Percentiles rank a stretch among this genome's conserved stretches.
These are phyloP conservation scores for Ormia ochracea DNA, from an alignment of 2,888 invertebrate genomes.

Conservation along the genomic window DNA sequence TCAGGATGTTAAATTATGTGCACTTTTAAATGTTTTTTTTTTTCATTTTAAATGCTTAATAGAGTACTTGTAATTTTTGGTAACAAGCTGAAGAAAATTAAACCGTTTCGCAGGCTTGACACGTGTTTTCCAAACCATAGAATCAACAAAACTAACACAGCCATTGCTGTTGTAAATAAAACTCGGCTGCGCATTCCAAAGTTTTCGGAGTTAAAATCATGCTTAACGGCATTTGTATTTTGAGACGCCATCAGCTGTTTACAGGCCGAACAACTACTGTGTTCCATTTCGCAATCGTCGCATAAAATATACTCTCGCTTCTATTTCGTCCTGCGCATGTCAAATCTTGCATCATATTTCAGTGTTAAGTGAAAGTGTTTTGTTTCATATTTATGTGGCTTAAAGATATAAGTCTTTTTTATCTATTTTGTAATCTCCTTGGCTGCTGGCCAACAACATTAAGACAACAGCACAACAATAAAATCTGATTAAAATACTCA, in stretches of 20 bases:
- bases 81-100: not conserved
- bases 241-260: constrained; percentile 42
- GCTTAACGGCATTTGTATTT: constrained; percentile 1
- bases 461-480: too few species aligned
- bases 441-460: too few species aligned
- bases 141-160: constrained; percentile 40
- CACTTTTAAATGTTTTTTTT: not conserved
- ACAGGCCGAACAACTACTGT: not conserved
- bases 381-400: not conserved
- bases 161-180: constrained; percentile 22
- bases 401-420: not conserved
- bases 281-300: constrained; percentile 10
- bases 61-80: not conserved
- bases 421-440: not conserved
- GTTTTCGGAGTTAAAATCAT: constrained; percentile 50
- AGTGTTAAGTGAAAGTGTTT: constrained; percentile 16
- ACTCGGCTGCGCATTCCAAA: constrained; percentile 34
- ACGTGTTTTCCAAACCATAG: constrained; percentile 56
- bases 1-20: too few species aligned
- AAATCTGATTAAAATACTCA: too few species aligned
- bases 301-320: not conserved
- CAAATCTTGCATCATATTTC: not conserved
- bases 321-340: constrained; percentile 10
- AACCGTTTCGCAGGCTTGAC: constrained; percentile 32
- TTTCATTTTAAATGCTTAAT: not conserved